Conservation (phyloP, 2,113 vertebrate genomes). For the Alexandromys fortis region DNA sequence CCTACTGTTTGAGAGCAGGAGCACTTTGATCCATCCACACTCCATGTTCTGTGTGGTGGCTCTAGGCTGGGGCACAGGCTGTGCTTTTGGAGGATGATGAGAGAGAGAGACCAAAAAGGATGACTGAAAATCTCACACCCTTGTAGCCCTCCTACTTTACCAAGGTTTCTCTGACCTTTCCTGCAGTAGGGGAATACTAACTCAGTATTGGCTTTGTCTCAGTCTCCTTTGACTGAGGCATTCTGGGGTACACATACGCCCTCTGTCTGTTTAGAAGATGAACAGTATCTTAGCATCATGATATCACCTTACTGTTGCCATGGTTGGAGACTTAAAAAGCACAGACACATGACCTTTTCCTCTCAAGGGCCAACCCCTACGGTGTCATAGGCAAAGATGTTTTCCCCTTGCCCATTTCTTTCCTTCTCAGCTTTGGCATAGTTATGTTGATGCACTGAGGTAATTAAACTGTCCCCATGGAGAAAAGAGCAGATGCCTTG, state of each 20-base stretch:
- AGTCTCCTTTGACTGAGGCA: background rate
- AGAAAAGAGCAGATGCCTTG: slow-evolving; percentile 41
- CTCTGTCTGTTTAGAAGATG: background rate
- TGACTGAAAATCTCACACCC: background rate
- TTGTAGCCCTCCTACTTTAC: background rate
- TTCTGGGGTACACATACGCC: background rate
- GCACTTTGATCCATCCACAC: rapidly evolving
- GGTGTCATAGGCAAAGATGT: background rate
- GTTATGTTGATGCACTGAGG: background rate
- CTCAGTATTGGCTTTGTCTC: background rate
- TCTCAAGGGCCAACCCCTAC: background rate
- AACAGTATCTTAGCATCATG: background rate
- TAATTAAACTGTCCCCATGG: slow-evolving; percentile 30
- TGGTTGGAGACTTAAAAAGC: background rate
- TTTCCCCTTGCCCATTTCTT: slow-evolving; percentile 10
- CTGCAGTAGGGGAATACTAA: background rate
- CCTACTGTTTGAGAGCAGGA: background rate
- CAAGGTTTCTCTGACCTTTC: background rate
- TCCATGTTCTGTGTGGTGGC: background rate
- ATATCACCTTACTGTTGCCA: background rate
- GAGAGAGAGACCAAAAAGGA: background rate
- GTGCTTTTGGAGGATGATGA: background rate
- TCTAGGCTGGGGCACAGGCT: background rate
- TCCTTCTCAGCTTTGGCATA: background rate
- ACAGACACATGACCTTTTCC: slow-evolving; percentile 1